Percentiles rank a stretch among this genome's conserved stretches.
phyloP scores from a whole-genome alignment of 2,797 vertebrate species.

The Nannoperca obscura region DNA sequence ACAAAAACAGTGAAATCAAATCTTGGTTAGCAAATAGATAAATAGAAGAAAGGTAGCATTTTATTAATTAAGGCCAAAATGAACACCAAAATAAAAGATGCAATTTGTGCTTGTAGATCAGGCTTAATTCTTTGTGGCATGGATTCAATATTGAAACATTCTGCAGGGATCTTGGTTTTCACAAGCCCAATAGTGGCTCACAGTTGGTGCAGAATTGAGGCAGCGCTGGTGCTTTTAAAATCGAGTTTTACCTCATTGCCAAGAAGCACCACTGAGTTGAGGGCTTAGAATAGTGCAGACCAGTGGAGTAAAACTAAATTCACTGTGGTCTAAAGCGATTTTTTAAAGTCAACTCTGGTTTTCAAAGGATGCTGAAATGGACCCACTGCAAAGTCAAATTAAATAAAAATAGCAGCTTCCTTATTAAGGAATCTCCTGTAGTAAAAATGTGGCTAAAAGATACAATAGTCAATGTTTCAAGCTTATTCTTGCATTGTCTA shows the following conservation, averaged over 20 bases:
- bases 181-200: conserved; percentile 1
- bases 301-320: neutral
- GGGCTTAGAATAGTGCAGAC: neutral
- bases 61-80: neutral
- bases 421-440: neutral
- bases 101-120: conserved; percentile 1
- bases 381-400: neutral
- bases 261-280: neutral
- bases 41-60: neutral
- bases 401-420: neutral
- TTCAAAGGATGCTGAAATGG: conserved; percentile 3
- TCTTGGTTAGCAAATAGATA: neutral
- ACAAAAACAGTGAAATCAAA: conserved; percentile 2
- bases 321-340: conserved; percentile 7
- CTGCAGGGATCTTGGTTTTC: conserved; percentile 8
- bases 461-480: neutral
- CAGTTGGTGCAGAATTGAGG: neutral
- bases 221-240: conserved; percentile 13
- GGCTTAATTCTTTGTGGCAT: conserved; percentile 13
- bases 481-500: neutral
- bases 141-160: neutral
- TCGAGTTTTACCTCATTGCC: conserved; percentile 5
- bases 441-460: neutral
- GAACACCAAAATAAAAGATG: conserved; percentile 4
- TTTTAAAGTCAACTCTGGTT: neutral